These are phyloP conservation scores for Allolobophora icterica DNA, from an alignment of 2,888 invertebrate species.

Conservation along the genomic window DNA sequence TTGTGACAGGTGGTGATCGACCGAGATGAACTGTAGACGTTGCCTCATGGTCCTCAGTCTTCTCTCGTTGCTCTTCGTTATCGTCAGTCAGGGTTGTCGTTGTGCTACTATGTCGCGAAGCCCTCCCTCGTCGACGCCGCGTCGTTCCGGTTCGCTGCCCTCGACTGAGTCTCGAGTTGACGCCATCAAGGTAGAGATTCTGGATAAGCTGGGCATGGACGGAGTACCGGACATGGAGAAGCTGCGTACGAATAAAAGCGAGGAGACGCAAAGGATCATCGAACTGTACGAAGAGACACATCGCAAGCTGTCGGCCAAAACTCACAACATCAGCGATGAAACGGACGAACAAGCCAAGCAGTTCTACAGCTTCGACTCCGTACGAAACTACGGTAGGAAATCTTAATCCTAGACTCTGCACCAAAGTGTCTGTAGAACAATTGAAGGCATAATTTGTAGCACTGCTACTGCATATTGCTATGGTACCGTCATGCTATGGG, in stretches of 20 bases:
- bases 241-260: conserved; percentile 51
- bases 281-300: conserved; percentile 45
- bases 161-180: not conserved
- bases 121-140: not conserved
- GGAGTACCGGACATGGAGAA: conserved; percentile 61
- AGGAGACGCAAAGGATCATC: conserved; percentile 42
- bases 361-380: conserved; percentile 45
- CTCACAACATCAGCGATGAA: conserved; percentile 41
- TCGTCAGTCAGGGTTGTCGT: conserved; percentile 12
- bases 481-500: too few species aligned
- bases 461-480: not conserved
- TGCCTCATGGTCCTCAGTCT: not conserved
- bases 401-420: not conserved
- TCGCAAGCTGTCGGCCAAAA: conserved; percentile 36
- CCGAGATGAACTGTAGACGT: not conserved
- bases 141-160: not conserved
- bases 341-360: conserved; percentile 43
- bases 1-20: not conserved
- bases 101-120: not conserved
- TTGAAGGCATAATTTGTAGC: not conserved
- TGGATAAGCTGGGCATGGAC: conserved; percentile 72
- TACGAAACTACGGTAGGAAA: conserved; percentile 7
- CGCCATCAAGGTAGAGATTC: conserved; percentile 44
- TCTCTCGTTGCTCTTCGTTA: not conserved
- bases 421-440: not conserved